Percentiles rank a stretch among this genome's conserved stretches.
phyloP scores from a whole-genome alignment of 2,888 invertebrate genomes.

The Suillia variegata region DNA sequence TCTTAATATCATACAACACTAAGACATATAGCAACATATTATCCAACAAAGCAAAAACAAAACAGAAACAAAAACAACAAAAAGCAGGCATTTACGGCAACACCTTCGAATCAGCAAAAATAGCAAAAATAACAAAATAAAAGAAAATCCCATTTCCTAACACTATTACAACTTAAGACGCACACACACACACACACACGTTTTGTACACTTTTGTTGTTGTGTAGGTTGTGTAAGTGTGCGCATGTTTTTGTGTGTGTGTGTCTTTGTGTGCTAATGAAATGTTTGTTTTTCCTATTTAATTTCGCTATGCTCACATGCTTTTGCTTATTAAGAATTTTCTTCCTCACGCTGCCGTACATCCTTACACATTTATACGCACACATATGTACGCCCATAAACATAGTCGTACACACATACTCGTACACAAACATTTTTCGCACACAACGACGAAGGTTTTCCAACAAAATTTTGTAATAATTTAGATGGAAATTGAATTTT shows the following conservation, averaged over 20 bases:
- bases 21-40: no score
- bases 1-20: no score
- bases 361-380: constrained; percentile 7
- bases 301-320: constrained; percentile 50
- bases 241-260: constrained; percentile 29
- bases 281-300: constrained; percentile 52
- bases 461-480: no score
- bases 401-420: no score
- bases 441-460: no score
- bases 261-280: constrained; percentile 46
- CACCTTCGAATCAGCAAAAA: not conserved
- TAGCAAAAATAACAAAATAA: not conserved
- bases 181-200: not conserved
- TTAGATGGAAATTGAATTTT: no score
- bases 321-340: constrained; percentile 48
- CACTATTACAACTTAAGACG: not conserved
- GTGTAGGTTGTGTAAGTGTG: not conserved
- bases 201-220: not conserved
- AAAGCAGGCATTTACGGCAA: not conserved
- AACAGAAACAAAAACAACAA: no score
- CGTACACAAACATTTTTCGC: no score
- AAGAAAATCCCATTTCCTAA: not conserved
- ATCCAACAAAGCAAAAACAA: no score
- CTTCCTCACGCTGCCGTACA: not conserved
- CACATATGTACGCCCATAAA: constrained; percentile 7